phyloP scores from a whole-genome alignment of 1,140 invertebrate species.

The Lysiphlebus fabarum region DNA sequence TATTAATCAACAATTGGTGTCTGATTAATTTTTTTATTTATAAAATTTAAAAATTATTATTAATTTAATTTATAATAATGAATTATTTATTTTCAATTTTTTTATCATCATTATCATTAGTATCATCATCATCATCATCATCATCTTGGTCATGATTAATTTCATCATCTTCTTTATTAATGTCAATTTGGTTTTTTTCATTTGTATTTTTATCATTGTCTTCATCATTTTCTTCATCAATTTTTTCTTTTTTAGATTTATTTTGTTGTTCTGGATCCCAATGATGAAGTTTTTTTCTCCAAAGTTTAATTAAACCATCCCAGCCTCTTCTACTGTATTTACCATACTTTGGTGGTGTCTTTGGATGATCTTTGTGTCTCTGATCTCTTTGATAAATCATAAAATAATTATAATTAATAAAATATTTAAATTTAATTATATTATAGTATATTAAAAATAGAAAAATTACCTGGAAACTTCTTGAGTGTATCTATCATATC shows the following conservation, averaged over 20 bases:
- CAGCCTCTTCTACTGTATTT: conserved; percentile 89
- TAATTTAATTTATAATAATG: too few relatives aligned
- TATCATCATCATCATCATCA: neutral
- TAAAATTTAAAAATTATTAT: too few relatives aligned
- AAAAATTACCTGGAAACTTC: conserved; percentile 67
- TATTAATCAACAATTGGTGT: too few relatives aligned
- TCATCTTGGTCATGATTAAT: neutral
- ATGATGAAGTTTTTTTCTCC: conserved; percentile 79
- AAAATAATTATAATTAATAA: conserved; percentile 29
- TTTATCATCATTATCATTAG: too few relatives aligned
- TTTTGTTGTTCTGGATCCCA: conserved; percentile 66
- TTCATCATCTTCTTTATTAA: too few relatives aligned
- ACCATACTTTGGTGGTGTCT: conserved; percentile 79
- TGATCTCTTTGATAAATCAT: conserved; percentile 54
- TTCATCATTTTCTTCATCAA: conserved; percentile 16
- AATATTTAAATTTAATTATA: too few relatives aligned
- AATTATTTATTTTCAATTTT: too few relatives aligned
- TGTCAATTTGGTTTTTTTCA: neutral
- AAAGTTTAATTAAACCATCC: conserved; percentile 82
- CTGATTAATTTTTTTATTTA: too few relatives aligned
- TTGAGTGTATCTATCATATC: conserved; percentile 77
- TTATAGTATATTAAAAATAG: neutral
- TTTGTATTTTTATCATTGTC: neutral
- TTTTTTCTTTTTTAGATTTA: conserved; percentile 19
- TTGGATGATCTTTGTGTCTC: conserved; percentile 71